Conservation (phyloP, 2,797 vertebrate genomes). For the Pangasius larnaudii region DNA sequence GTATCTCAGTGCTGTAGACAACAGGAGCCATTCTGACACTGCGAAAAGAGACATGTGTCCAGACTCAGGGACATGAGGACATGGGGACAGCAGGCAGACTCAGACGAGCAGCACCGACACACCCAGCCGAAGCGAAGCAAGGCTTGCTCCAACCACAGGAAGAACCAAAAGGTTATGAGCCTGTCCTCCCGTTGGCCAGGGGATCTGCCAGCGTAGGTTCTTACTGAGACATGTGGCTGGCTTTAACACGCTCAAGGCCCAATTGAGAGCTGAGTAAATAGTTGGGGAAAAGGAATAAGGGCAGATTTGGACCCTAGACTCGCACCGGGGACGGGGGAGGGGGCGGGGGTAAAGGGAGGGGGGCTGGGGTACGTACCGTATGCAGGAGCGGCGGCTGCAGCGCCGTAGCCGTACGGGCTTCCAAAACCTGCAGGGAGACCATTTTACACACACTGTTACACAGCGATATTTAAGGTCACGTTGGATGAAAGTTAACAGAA, state of each 20-base stretch:
- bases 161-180: conserved; percentile 86
- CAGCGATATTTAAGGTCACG: not conserved
- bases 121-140: conserved; percentile 82
- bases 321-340: conserved; percentile 38
- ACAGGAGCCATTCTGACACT: conserved; percentile 69
- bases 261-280: conserved; percentile 52
- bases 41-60: conserved; percentile 48
- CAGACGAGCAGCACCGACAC: conserved; percentile 75
- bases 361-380: conserved; percentile 86
- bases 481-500: not conserved
- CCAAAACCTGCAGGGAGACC: conserved; percentile 84
- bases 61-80: conserved; percentile 26
- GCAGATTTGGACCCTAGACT: conserved; percentile 50
- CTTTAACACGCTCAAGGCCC: conserved; percentile 47
- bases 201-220: conserved; percentile 30
- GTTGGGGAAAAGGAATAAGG: conserved; percentile 28
- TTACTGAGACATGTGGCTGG: conserved; percentile 39
- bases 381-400: conserved; percentile 89
- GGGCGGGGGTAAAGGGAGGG: not conserved
- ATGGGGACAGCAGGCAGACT: conserved; percentile 76
- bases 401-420: conserved; percentile 92
- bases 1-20: conserved; percentile 77
- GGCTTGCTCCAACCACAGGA: conserved; percentile 83
- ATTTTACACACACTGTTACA: not conserved
- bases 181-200: conserved; percentile 64